These are phyloP conservation scores for Hoplodrina blanda DNA, from an alignment of 2,888 invertebrate species.

Conservation along the genomic window DNA sequence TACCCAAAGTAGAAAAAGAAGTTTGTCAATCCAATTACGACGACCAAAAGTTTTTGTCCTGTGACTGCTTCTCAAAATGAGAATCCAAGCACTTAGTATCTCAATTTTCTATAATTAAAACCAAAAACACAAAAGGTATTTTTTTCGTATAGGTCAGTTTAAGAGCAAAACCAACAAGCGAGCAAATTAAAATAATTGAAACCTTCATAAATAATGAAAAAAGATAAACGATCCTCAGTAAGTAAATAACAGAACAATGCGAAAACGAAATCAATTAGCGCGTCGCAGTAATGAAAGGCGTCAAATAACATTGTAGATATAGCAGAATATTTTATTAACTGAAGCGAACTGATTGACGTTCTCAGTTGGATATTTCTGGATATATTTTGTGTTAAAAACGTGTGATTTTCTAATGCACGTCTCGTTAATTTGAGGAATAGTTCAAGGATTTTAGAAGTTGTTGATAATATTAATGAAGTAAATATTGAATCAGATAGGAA, in stretches of 20 bases:
- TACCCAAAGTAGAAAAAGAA: no score
- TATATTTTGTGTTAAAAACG: neutral
- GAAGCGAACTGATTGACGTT: neutral
- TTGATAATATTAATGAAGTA: neutral
- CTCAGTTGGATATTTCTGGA: neutral
- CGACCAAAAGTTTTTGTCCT: no score
- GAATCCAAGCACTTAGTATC: neutral
- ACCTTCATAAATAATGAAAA: conserved; percentile 11
- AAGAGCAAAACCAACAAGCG: neutral
- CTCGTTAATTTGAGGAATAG: neutral
- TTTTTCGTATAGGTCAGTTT: neutral
- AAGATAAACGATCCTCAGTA: neutral
- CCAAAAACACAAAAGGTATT: neutral
- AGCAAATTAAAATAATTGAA: conserved; percentile 5
- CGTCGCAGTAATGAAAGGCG: conserved; percentile 8
- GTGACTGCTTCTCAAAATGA: no score
- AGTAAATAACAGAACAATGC: conserved; percentile 29
- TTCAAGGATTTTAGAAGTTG: neutral
- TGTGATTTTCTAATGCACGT: neutral
- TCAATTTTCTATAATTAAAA: neutral
- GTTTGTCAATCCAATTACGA: no score
- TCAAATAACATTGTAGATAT: conserved; percentile 1
- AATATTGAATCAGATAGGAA: neutral
- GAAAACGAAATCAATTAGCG: conserved; percentile 21
- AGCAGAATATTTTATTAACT: neutral